phyloP scores from a whole-genome alignment of 2,797 vertebrate genomes.

The Tapera naevia region DNA sequence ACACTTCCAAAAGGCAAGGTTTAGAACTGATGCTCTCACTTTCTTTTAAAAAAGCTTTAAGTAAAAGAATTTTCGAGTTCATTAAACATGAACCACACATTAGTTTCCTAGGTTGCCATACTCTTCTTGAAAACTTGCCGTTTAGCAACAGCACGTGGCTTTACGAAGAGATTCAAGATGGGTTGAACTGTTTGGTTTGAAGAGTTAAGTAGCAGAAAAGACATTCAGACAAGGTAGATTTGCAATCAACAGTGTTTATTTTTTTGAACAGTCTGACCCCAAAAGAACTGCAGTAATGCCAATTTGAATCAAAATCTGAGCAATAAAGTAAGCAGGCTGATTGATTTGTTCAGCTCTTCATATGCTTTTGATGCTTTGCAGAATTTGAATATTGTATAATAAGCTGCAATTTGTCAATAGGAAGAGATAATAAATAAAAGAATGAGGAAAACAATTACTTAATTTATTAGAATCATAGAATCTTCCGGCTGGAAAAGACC shows the following conservation, averaged over 20 bases:
- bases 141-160: not conserved
- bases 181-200: constrained; percentile 8
- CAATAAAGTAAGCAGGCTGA: not conserved
- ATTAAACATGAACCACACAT: not conserved
- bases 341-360: not conserved
- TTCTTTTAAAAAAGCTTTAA: not conserved
- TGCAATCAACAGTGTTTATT: not conserved
- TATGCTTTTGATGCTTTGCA: not conserved
- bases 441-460: not conserved
- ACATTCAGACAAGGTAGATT: not conserved
- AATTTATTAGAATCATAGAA: too few species aligned
- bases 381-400: not conserved
- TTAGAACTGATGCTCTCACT: not conserved
- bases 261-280: not conserved
- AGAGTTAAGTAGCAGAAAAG: not conserved
- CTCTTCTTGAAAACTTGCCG: not conserved
- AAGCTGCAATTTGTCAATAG: not conserved
- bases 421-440: not conserved
- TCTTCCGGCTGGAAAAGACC: too few species aligned
- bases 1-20: not conserved
- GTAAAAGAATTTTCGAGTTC: not conserved
- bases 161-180: not conserved
- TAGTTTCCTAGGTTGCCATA: not conserved
- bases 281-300: not conserved
- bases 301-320: not conserved